Evolutionary conservation across 2,797 vertebrate species (phyloP), one percentile per base, ranked within the genome.

Genomic region (Protonibea diacanthus): DNA sequence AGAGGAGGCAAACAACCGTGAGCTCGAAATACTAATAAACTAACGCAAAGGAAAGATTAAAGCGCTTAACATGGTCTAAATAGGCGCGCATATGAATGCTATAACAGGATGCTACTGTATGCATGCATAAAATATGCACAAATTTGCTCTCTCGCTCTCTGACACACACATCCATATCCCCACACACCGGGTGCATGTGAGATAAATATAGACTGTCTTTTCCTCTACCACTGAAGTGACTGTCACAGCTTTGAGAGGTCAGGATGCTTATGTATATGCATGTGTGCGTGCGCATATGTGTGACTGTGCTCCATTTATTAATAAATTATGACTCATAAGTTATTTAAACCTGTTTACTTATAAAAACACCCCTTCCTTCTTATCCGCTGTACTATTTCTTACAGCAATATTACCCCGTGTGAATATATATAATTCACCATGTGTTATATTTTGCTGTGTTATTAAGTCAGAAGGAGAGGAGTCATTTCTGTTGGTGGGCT

Each of bases 321-420:
- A 93, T 92, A 90, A 90, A 86, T 87, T 6, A 94, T 91, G 86
- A 89, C 76, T 92, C 89, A 91, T 92, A 77, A 85, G 62, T 93
- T 89, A 92, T 93, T 92, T 67, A 93, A 75, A 80, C 58, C 81
- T 86, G 85, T 91, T 88, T 91, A 90, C 86, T 81, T 77, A 86
- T 78, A 85, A 92, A 87, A 87, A 85, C 72, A 45, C 33, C 44
- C 55, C 63, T 74, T 66, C 45, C 74, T 80, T 76, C 59, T 72
- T 71, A 72, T 79, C 44, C 2, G n/a, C 57, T 55, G 64, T 42
- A 42, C 33, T 47, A 20, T 70, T 51, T 81, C 68, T 63, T 27
- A 40, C 23, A 76, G 58, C 23, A 53, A 63, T 21, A 62, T 13
- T 45, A 45, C 20, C 15, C 17, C 42, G 55, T 14, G 4, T 71